Conservation (phyloP, 2,113 vertebrate genomes). For the Sardina pilchardus region DNA sequence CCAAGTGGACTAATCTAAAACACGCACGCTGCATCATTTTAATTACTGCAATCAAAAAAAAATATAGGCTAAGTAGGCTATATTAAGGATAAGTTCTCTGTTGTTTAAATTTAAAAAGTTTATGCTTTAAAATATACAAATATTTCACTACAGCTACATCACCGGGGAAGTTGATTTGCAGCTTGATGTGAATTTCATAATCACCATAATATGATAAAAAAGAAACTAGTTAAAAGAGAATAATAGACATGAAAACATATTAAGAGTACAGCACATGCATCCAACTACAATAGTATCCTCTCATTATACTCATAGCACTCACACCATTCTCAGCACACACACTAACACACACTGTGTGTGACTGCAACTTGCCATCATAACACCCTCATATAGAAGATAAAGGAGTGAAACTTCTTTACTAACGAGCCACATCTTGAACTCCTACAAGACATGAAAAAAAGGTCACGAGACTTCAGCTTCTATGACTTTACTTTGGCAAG, state of each 20-base stretch:
- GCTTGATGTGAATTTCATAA: background rate
- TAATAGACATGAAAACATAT: no score
- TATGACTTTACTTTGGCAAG: slow-evolving; percentile 42
- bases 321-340: background rate
- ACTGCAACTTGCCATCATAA: background rate
- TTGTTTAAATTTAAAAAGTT: no score
- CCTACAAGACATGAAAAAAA: background rate
- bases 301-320: background rate
- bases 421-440: background rate
- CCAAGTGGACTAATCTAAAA: no score
- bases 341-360: background rate
- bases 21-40: no score
- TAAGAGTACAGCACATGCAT: background rate
- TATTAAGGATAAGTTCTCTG: no score
- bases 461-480: background rate
- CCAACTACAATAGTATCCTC: background rate
- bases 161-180: background rate
- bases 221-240: no score
- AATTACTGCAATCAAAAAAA: no score
- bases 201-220: background rate
- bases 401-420: no score
- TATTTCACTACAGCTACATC: background rate
- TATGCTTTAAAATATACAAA: no score
- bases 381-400: no score
- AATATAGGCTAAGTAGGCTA: no score